Percentiles rank a stretch among this genome's conserved stretches.
phyloP scores from a whole-genome alignment of 2,888 invertebrate species.

The Theretra japonica region DNA sequence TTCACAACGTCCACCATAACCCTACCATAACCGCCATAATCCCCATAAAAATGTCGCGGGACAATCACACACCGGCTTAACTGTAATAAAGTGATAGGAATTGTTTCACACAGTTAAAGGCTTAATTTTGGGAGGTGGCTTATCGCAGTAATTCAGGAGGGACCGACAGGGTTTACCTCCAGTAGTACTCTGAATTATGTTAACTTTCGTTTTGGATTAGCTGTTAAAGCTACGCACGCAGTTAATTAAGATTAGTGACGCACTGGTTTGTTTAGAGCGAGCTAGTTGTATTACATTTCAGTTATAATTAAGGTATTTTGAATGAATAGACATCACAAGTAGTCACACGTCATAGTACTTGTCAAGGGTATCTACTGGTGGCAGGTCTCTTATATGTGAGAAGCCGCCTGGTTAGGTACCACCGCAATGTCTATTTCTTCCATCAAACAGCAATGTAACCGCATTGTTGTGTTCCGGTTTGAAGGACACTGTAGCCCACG shows the following conservation, averaged over 20 bases:
- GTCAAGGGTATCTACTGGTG: no score
- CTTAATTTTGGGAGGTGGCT: slow-evolving; percentile 40
- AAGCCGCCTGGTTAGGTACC: no score
- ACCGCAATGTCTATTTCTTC: no score
- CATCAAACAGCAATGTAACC: no score
- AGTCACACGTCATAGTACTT: no score
- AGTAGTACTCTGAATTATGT: slow-evolving; percentile 34
- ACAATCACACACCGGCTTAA: background rate
- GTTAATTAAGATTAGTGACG: slow-evolving; percentile 10
- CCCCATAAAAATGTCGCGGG: background rate
- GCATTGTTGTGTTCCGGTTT: no score
- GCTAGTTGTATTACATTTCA: background rate
- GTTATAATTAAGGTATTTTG: no score
- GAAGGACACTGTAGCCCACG: no score
- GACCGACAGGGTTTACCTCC: slow-evolving; percentile 10
- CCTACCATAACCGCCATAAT: background rate
- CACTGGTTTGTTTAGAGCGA: background rate
- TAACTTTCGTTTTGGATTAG: slow-evolving; percentile 32
- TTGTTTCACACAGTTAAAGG: slow-evolving; percentile 28
- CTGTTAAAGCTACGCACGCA: background rate
- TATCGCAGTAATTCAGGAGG: slow-evolving; percentile 43
- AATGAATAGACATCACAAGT: no score
- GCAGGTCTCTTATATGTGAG: no score
- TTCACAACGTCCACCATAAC: background rate
- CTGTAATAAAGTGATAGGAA: slow-evolving; percentile 9